Base-by-base conservation (phyloP, 2,113 vertebrate genomes). In the Lampris megalopsis region DNA sequence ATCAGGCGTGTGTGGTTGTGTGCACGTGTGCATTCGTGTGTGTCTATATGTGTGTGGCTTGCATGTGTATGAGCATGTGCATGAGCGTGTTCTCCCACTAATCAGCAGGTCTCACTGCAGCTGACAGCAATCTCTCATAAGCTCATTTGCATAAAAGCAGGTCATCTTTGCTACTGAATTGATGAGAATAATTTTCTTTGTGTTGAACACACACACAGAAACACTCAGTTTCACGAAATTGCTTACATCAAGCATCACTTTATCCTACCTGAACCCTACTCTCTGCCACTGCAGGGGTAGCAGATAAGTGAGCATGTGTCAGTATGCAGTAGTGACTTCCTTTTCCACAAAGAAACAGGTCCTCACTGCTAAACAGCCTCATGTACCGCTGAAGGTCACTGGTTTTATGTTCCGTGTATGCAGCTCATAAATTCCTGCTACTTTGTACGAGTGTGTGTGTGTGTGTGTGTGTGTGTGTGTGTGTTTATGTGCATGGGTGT, bases 341-440 rank as follows among this genome's bases (percentile, higher is more conserved):
- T 77, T 56, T 67, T 87, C 77, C 77, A 81, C 82, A 82, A 72
- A 86, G 87, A 77, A 89, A 83, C 89, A 84, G 88, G 87, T 90
- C 86, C 79, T 88, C 50, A 68, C 71, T 75, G 79, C 82, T 86
- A 63, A 73, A 84, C 68, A 64, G 88, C 84, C 86, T 69, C 86
- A 88, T 78, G 63, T 81, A 81, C 86, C 49, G 85, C 85, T 91
- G 89, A 93, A 93, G 92, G 92, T 93, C 92, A 92, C 75, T 41
- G 52, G 89, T 91, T 93, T 93, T 92, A 93, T 92, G 92, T 91
- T 90, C 89, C 82, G 76, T 91, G 89, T 91, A 90, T 93, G 91
- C 87, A 84, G 92, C 91, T 85, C 91, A 90, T 93, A 92, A 91
- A 93, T 93, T 89, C 88, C 88, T 86, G 90, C 88, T 90, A 92